Evolutionary conservation across 2,888 invertebrate species (phyloP).

Genomic region (Hirtodrosophila alboralis): DNA sequence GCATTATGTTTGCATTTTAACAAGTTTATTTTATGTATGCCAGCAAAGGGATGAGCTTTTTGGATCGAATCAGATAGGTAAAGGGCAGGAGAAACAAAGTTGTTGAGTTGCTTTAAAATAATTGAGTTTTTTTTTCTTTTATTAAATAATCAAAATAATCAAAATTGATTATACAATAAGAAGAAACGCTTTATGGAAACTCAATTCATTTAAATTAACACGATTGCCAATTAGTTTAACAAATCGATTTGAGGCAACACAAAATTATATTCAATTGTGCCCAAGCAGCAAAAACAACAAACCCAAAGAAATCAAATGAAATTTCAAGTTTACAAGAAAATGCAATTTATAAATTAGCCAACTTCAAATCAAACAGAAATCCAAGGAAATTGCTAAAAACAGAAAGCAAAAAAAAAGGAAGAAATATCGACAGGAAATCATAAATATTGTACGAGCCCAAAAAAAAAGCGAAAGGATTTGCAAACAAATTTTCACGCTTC

Average conservation of each 20-base stretch:
- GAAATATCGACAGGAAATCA: constrained; percentile 56
- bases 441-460: constrained; percentile 62
- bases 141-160: constrained; percentile 11
- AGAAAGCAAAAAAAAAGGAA: constrained; percentile 31
- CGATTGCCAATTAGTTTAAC: constrained; percentile 43
- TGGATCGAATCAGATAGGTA: too few species aligned
- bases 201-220: constrained; percentile 40
- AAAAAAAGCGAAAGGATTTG: constrained; percentile 62
- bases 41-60: not conserved
- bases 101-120: constrained; percentile 1
- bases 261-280: constrained; percentile 21
- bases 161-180: not conserved
- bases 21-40: constrained; percentile 47
- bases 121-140: constrained; percentile 25
- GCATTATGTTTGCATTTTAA: constrained; percentile 67
- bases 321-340: constrained; percentile 56
- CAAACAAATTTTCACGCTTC: constrained; percentile 69
- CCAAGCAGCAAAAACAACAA: not conserved
- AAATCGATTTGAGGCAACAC: constrained; percentile 27
- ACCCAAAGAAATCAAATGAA: constrained; percentile 27
- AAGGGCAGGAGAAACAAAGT: too few species aligned
- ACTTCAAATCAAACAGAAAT: constrained; percentile 38
- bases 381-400: constrained; percentile 11
- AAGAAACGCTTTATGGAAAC: constrained; percentile 16
- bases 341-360: constrained; percentile 71